Evolutionary conservation across 1,140 invertebrate genomes (phyloP).

Genomic region (Lordiphosa mommai): DNA sequence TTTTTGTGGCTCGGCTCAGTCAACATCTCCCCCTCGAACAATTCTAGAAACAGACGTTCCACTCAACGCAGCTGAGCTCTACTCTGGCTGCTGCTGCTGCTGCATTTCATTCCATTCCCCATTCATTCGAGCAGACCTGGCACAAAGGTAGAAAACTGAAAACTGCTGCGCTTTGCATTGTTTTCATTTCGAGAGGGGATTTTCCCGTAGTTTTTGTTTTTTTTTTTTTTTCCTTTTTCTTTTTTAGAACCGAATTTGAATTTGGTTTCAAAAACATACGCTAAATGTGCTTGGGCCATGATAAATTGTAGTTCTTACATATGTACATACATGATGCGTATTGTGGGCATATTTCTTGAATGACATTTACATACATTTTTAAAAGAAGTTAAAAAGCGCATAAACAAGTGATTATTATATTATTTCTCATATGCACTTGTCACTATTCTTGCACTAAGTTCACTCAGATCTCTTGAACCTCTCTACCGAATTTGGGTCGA

Average conservation of each 20-base stretch:
- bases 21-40: slow-evolving; percentile 39
- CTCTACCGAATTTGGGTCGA: no score
- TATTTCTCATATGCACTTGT: not conserved
- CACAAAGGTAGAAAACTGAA: slow-evolving; percentile 70
- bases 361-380: slow-evolving; percentile 24
- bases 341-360: slow-evolving; percentile 45
- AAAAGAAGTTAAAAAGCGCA: slow-evolving; percentile 9
- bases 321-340: slow-evolving; percentile 24
- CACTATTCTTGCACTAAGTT: no score
- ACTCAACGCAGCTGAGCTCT: slow-evolving; percentile 66
- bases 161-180: slow-evolving; percentile 69
- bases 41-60: slow-evolving; percentile 73
- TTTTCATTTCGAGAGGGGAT: slow-evolving; percentile 54
- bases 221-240: slow-evolving; percentile 9
- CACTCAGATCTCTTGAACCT: no score
- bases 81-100: slow-evolving; percentile 2
- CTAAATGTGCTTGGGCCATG: slow-evolving; percentile 55
- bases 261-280: slow-evolving; percentile 61
- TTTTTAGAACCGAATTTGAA: slow-evolving; percentile 44
- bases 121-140: slow-evolving; percentile 37
- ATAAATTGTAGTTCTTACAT: slow-evolving; percentile 46
- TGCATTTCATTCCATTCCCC: slow-evolving; percentile 3
- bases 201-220: slow-evolving; percentile 32
- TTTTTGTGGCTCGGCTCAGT: slow-evolving; percentile 45
- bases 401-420: no score